A percentile compares a stretch with the other conserved stretches of the same genome.
phyloP scores from a whole-genome alignment of 37 sponge, comb jelly and placozoan species.

The Ephydatia muelleri region DNA sequence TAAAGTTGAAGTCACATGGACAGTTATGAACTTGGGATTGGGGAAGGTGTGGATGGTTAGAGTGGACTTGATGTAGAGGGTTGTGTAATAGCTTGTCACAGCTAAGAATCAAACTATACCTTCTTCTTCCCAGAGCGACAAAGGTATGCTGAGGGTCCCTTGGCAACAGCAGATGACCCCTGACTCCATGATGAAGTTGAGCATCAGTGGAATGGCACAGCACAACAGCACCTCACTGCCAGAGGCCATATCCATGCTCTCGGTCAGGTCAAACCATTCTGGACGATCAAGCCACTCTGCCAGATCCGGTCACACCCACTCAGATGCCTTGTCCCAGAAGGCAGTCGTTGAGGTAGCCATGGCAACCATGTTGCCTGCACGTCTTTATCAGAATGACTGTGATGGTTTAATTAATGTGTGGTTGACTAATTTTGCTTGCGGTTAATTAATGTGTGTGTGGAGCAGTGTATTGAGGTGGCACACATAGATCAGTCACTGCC shows the following conservation, averaged over 20 bases:
- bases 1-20: no score
- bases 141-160: not conserved
- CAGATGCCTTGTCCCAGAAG: constrained; percentile 8
- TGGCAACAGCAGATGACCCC: not conserved
- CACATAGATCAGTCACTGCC: no score
- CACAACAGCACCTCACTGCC: not conserved
- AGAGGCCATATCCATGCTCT: constrained; percentile 22
- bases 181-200: not conserved
- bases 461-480: no score
- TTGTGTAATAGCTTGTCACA: not conserved
- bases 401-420: no score
- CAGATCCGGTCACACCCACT: constrained; percentile 14
- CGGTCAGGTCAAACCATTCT: constrained; percentile 25
- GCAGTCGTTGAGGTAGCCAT: constrained; percentile 22
- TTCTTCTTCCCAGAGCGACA: not conserved
- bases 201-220: not conserved
- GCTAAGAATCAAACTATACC: not conserved
- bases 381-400: not conserved
- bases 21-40: no score
- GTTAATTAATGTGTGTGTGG: not conserved
- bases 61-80: not conserved
- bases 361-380: not conserved
- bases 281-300: constrained; percentile 10
- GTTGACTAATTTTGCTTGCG: no score
- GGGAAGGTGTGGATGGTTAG: not conserved